These are phyloP conservation scores for Podarcis muralis DNA, from an alignment of 2,113 vertebrate genomes.

Conservation along the genomic window DNA sequence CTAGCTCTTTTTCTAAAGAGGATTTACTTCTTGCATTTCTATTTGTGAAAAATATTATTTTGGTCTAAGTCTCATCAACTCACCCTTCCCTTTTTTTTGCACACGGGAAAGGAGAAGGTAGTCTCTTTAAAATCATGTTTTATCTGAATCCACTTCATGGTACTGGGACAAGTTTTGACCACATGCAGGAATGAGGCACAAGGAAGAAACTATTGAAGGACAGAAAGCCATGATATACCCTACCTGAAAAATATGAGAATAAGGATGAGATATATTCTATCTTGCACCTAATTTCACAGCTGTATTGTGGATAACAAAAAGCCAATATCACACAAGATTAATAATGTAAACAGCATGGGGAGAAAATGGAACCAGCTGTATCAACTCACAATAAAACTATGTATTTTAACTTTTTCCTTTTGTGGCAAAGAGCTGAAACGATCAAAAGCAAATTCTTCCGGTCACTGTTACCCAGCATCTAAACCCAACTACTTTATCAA, in stretches of 20 bases:
- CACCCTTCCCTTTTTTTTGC: neutral
- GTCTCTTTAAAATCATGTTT: neutral
- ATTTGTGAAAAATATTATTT: neutral
- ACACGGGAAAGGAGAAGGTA: slow-evolving; percentile 11
- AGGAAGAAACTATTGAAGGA: slow-evolving; percentile 26
- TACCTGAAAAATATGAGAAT: neutral
- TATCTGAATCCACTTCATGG: neutral
- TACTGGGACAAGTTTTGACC: neutral
- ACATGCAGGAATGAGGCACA: neutral
- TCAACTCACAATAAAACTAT: neutral
- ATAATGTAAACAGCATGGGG: fast-evolving
- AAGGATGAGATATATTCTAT: neutral
- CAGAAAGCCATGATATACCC: slow-evolving; percentile 7
- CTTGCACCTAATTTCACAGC: neutral
- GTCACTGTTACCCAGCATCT: neutral
- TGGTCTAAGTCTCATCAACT: neutral
- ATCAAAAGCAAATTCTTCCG: neutral
- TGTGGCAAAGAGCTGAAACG: neutral
- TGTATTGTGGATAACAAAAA: neutral
- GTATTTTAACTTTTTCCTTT: neutral
- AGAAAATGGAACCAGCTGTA: slow-evolving; percentile 10
- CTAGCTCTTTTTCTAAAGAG: neutral
- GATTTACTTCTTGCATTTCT: neutral
- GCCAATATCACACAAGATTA: slow-evolving; percentile 13
- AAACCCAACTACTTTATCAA: neutral